A percentile compares a stretch with the other conserved stretches of the same genome.
Conservation (phyloP, 1,140 invertebrate genomes). For the Venustaconcha ellipsiformis region DNA sequence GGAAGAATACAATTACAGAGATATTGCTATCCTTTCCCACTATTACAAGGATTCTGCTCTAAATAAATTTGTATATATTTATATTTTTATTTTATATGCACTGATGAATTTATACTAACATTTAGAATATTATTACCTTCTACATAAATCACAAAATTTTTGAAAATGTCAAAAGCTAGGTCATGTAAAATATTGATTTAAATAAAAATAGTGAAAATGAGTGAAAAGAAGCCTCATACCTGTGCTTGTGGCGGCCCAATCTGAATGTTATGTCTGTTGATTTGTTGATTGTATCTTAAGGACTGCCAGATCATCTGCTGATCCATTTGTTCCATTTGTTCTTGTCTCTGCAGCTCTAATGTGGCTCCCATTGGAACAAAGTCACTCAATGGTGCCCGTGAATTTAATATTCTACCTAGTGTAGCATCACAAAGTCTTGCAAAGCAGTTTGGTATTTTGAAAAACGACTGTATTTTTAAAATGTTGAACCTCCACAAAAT, state of each 20-base stretch:
- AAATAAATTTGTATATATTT: no score
- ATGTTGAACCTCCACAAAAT: slow-evolving; percentile 71
- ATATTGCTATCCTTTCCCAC: no score
- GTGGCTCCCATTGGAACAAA: slow-evolving; percentile 70
- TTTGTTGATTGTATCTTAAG: slow-evolving; percentile 32
- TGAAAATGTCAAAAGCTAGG: no score
- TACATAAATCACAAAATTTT: no score
- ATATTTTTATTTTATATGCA: no score
- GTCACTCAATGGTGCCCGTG: slow-evolving; percentile 47
- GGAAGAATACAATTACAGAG: no score
- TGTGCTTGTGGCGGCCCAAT: slow-evolving; percentile 1
- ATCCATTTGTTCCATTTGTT: slow-evolving; percentile 72
- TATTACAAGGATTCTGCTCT: no score
- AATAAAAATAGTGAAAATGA: no score
- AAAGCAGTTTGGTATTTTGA: slow-evolving; percentile 69
- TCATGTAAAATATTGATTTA: no score
- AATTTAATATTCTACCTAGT: slow-evolving; percentile 69
- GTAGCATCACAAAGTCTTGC: slow-evolving; percentile 61
- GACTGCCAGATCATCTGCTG: slow-evolving; percentile 69
- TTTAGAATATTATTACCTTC: no score
- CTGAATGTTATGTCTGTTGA: background rate
- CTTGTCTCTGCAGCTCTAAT: slow-evolving; percentile 72
- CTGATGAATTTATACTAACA: no score
- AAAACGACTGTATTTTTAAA: slow-evolving; percentile 65
- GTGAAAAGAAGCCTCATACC: background rate